Conservation (phyloP, 2,113 vertebrate genomes). For the Penelope pileata region DNA sequence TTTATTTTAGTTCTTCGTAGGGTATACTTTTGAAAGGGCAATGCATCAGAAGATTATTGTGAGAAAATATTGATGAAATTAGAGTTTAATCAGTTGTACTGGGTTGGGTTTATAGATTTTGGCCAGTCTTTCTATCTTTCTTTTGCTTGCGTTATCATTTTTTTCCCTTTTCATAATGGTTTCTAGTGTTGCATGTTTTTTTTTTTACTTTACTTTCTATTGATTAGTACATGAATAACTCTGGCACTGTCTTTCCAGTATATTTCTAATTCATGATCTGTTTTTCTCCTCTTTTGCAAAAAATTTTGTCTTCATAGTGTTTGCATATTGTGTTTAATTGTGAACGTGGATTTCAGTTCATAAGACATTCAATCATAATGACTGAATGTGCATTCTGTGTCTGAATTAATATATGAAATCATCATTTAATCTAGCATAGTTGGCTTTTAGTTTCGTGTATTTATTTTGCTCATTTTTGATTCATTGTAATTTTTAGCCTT, state of each 20-base stretch:
- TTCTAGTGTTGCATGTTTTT: background rate
- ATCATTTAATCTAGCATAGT: background rate
- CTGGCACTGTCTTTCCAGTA: background rate
- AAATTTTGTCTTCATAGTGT: background rate
- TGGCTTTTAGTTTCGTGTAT: background rate
- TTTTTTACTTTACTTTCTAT: background rate
- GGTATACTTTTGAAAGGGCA: background rate
- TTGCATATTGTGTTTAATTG: background rate
- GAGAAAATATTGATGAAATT: slow-evolving; percentile 24
- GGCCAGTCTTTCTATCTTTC: background rate
- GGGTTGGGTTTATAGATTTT: background rate
- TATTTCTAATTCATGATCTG: background rate
- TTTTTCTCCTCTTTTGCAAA: background rate
- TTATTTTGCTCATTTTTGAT: slow-evolving; percentile 15
- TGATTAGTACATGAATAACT: background rate
- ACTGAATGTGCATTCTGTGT: background rate
- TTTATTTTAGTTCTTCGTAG: background rate
- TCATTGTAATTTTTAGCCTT: background rate
- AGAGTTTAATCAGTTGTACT: slow-evolving; percentile 5
- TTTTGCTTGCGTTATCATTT: background rate
- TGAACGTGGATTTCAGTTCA: background rate
- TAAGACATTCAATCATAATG: background rate
- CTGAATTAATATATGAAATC: background rate
- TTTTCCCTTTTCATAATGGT: slow-evolving; percentile 9
- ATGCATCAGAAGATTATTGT: background rate